Conservation (phyloP, 1,140 invertebrate genomes). For the Mya arenaria region DNA sequence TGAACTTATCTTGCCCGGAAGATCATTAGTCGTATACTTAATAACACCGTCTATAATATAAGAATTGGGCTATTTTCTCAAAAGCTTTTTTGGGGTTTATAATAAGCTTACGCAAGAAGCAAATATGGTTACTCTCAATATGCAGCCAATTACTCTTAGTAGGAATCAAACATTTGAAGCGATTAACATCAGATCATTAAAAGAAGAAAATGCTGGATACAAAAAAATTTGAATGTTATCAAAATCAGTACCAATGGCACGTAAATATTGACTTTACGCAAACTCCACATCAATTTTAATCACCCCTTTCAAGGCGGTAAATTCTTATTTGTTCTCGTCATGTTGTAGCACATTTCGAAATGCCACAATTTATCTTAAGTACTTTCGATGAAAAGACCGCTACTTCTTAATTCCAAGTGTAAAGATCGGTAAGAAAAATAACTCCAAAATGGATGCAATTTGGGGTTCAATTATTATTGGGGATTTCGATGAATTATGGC, state of each 20-base stretch:
- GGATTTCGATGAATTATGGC: background rate
- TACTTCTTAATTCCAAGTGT: slow-evolving; percentile 14
- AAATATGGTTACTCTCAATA: no score
- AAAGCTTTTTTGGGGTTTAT: no score
- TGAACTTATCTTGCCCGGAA: background rate
- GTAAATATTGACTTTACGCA: slow-evolving; percentile 42
- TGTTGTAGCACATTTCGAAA: background rate
- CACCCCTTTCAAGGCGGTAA: slow-evolving; percentile 12
- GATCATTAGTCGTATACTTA: background rate
- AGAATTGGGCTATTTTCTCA: no score
- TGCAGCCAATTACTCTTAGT: no score
- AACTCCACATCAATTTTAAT: slow-evolving; percentile 18
- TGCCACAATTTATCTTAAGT: background rate
- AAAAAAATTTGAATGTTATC: slow-evolving; percentile 25
- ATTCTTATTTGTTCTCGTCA: slow-evolving; percentile 21
- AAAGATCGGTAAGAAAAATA: background rate
- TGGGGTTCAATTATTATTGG: slow-evolving; percentile 44
- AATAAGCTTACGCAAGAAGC: no score
- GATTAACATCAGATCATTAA: no score
- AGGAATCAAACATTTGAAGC: no score
- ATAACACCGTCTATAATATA: background rate
- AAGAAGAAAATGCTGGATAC: no score
- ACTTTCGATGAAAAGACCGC: slow-evolving; percentile 1
- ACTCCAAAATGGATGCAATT: slow-evolving; percentile 46
- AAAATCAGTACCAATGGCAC: background rate